Evolutionary conservation across 2,888 invertebrate genomes (phyloP).

Genomic region (Leptinotarsa haldemani): DNA sequence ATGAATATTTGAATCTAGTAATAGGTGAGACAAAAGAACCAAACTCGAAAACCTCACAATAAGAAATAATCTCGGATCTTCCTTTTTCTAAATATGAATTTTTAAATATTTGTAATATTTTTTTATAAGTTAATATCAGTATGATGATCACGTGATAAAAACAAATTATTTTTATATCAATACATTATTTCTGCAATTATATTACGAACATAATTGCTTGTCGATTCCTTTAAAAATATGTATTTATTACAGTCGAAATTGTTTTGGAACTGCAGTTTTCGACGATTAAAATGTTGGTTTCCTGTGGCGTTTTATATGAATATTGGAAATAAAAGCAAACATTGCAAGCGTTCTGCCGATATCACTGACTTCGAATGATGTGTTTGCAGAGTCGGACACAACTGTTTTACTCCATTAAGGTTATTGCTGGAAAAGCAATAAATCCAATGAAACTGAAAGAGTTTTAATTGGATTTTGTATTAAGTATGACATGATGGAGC

Average conservation of each 20-base stretch:
- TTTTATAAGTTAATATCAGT: no score
- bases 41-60: no score
- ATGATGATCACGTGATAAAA: no score
- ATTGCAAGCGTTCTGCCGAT: slow-evolving; percentile 37
- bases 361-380: slow-evolving; percentile 41
- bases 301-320: slow-evolving; percentile 53
- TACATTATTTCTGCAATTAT: no score
- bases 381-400: slow-evolving; percentile 19
- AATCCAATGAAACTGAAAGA: slow-evolving; percentile 47
- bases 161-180: no score
- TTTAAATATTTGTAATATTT: no score
- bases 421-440: slow-evolving; percentile 48
- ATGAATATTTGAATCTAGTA: no score
- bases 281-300: slow-evolving; percentile 54
- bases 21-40: no score
- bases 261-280: slow-evolving; percentile 48
- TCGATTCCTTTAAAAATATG: no score
- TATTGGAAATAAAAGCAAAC: slow-evolving; percentile 54
- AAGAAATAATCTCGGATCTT: no score
- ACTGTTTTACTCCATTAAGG: slow-evolving; percentile 43
- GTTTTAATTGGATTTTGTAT: slow-evolving; percentile 25
- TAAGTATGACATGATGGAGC: background rate
- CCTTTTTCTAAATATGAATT: no score
- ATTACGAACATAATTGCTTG: no score
- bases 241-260: background rate